Percentiles rank a stretch among this genome's conserved stretches.
phyloP scores from a whole-genome alignment of 2,888 invertebrate genomes.

The Lasioglossum figueresi region DNA sequence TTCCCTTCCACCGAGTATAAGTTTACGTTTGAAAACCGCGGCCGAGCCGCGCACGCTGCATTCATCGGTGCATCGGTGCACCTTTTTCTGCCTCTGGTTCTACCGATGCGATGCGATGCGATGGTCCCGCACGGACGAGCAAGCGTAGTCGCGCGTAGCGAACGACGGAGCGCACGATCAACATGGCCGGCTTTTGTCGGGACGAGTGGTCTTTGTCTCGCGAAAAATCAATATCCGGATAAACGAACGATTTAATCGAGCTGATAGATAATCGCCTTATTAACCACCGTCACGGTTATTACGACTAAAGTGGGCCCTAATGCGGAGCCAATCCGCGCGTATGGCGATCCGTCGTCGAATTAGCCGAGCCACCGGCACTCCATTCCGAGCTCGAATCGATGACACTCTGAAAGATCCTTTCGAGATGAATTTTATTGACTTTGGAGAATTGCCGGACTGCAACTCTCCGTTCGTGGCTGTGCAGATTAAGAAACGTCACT shows the following conservation, averaged over 20 bases:
- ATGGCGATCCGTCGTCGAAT: not conserved
- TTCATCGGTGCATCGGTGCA: conserved; percentile 69
- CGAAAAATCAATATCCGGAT: conserved; percentile 55
- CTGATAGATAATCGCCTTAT: conserved; percentile 51
- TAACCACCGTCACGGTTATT: conserved; percentile 40
- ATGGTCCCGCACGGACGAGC: conserved; percentile 68
- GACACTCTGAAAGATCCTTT: not conserved
- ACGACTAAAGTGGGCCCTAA: conserved; percentile 9
- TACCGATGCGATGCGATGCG: conserved; percentile 17
- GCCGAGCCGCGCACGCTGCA: conserved; percentile 58
- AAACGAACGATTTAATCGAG: conserved; percentile 59
- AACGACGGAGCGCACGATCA: conserved; percentile 47
- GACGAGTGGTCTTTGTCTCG: conserved; percentile 8
- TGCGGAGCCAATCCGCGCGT: not conserved
- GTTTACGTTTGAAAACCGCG: conserved; percentile 76
- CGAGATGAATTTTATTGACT: not conserved
- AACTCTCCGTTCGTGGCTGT: not conserved
- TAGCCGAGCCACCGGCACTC: not conserved
- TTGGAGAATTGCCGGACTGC: not conserved
- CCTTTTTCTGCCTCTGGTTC: conserved; percentile 62
- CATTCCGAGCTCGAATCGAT: not conserved
- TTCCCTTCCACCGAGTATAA: conserved; percentile 69
- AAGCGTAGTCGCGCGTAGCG: conserved; percentile 69
- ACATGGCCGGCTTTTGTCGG: conserved; percentile 58
- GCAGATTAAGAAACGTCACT: not conserved